These are phyloP conservation scores for Amiota minor DNA, from an alignment of 2,888 invertebrate species.

Conservation along the genomic window DNA sequence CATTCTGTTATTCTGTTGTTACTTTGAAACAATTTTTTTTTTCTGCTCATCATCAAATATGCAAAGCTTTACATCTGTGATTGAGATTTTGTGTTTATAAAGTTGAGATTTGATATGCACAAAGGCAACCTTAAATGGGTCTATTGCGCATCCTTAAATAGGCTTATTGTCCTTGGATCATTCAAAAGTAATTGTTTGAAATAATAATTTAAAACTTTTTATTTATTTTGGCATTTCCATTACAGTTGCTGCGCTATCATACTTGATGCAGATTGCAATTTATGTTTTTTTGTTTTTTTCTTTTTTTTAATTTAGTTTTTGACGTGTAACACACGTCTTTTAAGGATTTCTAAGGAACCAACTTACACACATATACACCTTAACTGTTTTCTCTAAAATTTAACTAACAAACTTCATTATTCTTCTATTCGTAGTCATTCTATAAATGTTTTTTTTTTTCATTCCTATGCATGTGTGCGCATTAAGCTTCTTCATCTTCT, in stretches of 20 bases:
- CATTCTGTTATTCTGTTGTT: slow-evolving; percentile 8
- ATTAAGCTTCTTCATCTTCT: neutral
- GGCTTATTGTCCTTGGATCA: too few relatives aligned
- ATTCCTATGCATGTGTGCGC: slow-evolving; percentile 28
- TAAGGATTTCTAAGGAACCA: neutral
- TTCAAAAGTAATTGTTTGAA: too few relatives aligned
- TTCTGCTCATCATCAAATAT: neutral
- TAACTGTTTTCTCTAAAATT: too few relatives aligned
- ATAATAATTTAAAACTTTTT: too few relatives aligned
- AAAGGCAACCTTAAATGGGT: too few relatives aligned
- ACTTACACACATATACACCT: slow-evolving; percentile 22
- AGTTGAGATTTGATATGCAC: slow-evolving; percentile 27
- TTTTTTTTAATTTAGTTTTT: neutral
- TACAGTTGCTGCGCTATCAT: slow-evolving; percentile 37
- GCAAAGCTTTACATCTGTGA: slow-evolving; percentile 21
- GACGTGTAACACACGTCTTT: neutral
- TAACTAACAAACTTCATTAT: too few relatives aligned
- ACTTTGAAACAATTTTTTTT: too few relatives aligned
- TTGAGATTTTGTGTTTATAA: neutral
- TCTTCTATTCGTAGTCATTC: neutral
- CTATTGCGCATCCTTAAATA: too few relatives aligned
- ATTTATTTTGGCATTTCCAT: neutral
- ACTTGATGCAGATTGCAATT: slow-evolving; percentile 56
- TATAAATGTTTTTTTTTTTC: neutral
- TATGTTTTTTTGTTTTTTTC: neutral